Percentiles rank a stretch among this genome's conserved stretches.
phyloP scores from a whole-genome alignment of 1,140 invertebrate genomes.

The Drosophila ogumai region DNA sequence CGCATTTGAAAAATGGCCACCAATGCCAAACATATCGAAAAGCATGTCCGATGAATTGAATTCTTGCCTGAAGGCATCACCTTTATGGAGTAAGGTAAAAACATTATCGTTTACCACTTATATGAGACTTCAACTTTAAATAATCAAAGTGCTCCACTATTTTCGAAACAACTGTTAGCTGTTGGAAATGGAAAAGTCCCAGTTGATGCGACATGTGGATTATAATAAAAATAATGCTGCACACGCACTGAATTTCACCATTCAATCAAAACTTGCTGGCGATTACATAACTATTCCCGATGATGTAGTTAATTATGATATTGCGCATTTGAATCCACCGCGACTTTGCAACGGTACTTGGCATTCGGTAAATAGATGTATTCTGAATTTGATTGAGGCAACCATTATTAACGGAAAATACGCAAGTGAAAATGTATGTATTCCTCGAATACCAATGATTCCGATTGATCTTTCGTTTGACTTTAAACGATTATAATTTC shows the following conservation, averaged over 20 bases:
- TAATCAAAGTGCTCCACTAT: no score
- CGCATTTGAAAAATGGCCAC: no score
- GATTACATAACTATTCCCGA: no score
- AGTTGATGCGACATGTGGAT: no score
- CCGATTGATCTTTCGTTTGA: no score
- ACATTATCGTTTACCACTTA: conserved; percentile 8
- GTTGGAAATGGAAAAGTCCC: no score
- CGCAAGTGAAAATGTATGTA: background rate
- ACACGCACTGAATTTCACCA: background rate
- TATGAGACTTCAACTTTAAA: background rate
- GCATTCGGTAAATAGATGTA: background rate
- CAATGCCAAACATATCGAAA: no score
- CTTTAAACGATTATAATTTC: no score
- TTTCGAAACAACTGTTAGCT: no score
- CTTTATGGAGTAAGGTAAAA: background rate
- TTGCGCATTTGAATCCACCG: background rate
- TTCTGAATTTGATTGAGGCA: background rate
- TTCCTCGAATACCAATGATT: background rate
- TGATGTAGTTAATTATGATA: conserved; percentile 3
- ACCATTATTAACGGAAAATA: no score
- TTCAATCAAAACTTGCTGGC: conserved; percentile 9
- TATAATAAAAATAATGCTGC: background rate
- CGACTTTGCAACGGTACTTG: background rate
- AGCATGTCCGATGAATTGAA: no score
- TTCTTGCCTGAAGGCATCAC: no score